These are phyloP conservation scores for Enteromius unitaeniatus DNA, from an alignment of 2,797 vertebrate genomes.

Conservation along the genomic window DNA sequence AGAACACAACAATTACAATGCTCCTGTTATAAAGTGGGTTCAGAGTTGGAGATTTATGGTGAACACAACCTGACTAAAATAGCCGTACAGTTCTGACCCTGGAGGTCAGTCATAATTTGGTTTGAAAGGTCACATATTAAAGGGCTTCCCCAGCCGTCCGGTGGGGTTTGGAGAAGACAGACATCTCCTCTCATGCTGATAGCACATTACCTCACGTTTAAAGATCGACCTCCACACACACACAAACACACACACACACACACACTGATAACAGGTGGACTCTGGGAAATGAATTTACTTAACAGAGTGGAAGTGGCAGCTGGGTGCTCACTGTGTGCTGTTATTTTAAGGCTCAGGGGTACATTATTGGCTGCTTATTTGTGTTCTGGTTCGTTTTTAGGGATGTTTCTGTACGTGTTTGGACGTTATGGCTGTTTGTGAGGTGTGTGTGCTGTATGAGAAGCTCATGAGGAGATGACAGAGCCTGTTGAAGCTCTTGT, in stretches of 20 bases:
- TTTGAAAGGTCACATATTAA: slow-evolving; percentile 38
- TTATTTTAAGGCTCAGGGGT: slow-evolving; percentile 36
- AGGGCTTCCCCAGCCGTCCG: slow-evolving; percentile 11
- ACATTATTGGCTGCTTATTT: slow-evolving; percentile 10
- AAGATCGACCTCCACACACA: slow-evolving; percentile 55
- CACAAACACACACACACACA: slow-evolving; percentile 4
- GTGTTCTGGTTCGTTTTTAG: background rate
- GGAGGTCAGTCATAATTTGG: slow-evolving; percentile 7
- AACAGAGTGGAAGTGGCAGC: slow-evolving; percentile 46
- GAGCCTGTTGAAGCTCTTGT: background rate
- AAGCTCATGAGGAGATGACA: background rate
- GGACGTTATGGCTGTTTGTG: background rate
- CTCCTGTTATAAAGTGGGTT: background rate
- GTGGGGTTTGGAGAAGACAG: slow-evolving; percentile 42
- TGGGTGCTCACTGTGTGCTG: background rate
- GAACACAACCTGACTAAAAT: slow-evolving; percentile 12
- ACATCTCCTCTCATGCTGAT: slow-evolving; percentile 60
- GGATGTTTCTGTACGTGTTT: background rate
- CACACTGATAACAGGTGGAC: slow-evolving; percentile 51
- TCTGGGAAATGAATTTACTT: slow-evolving; percentile 34
- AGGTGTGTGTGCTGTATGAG: background rate
- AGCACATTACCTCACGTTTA: slow-evolving; percentile 74
- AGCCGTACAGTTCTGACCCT: background rate
- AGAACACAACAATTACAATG: no score
- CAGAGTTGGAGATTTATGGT: background rate